Percentiles rank a stretch among this genome's conserved stretches.
These are phyloP conservation scores for Tryphoninae sp. DNA, from an alignment of 2,888 invertebrate species.

Conservation along the genomic window DNA sequence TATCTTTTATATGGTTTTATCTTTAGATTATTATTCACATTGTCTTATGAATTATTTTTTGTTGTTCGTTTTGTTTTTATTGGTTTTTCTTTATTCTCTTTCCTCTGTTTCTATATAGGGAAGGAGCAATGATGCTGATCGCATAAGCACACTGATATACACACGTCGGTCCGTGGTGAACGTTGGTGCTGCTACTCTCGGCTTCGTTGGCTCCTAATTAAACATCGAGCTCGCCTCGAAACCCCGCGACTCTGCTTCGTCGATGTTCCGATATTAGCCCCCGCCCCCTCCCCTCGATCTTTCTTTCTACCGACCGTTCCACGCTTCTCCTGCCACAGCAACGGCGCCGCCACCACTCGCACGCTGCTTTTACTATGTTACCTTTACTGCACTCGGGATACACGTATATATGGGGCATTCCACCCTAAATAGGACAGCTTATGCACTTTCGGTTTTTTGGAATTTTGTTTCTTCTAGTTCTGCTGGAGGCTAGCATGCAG, in stretches of 20 bases:
- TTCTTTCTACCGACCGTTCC: conserved; percentile 68
- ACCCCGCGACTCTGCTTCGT: conserved; percentile 77
- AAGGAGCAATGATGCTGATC: conserved; percentile 57
- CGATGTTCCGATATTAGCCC: conserved; percentile 81
- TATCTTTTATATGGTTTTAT: conserved; percentile 21
- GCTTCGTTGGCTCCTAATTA: conserved; percentile 77
- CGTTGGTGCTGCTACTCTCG: conserved; percentile 61
- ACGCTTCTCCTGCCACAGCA: conserved; percentile 29
- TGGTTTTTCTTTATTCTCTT: conserved; percentile 11
- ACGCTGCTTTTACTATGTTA: conserved; percentile 51
- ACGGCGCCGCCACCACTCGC: conserved; percentile 56
- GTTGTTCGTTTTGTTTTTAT: conserved; percentile 11
- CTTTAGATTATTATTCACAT: conserved; percentile 31
- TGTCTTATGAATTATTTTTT: not conserved
- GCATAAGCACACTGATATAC: conserved; percentile 43
- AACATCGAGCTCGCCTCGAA: conserved; percentile 79
- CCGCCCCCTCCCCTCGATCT: conserved; percentile 71
- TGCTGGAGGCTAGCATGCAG: too few relatives aligned
- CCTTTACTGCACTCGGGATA: conserved; percentile 23
- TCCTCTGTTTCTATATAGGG: conserved; percentile 33
- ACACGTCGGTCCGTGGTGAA: conserved; percentile 21
- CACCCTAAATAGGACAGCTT: too few relatives aligned
- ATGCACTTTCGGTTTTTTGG: too few relatives aligned
- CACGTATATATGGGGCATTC: conserved; percentile 12
- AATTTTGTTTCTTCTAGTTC: too few relatives aligned